phyloP scores from a whole-genome alignment of 1,140 invertebrate genomes.

The Magallana angulata region DNA sequence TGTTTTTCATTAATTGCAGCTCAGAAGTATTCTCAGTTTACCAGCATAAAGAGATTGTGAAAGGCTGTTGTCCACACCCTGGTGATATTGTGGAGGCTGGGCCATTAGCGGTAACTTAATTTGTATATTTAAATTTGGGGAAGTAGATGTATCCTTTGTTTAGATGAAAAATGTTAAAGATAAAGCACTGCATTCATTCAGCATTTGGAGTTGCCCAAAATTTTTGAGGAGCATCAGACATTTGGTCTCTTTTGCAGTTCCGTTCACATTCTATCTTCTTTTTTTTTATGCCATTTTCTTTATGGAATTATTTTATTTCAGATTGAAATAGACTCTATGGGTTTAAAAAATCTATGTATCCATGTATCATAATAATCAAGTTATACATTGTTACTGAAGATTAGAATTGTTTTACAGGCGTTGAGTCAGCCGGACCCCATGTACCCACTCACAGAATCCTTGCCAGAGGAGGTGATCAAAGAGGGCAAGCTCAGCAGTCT shows the following conservation, averaged over 20 bases:
- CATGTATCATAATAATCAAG: no score
- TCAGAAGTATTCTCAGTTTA: constrained; percentile 75
- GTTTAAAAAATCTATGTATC: no score
- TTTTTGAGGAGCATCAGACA: no score
- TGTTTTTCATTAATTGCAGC: constrained; percentile 62
- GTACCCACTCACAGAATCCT: constrained; percentile 67
- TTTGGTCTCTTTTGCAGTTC: no score
- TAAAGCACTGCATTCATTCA: no score
- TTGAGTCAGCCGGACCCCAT: constrained; percentile 66
- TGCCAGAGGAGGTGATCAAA: constrained; percentile 69
- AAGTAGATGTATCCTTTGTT: no score
- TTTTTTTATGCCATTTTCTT: no score
- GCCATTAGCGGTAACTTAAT: constrained; percentile 71
- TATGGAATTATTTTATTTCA: no score
- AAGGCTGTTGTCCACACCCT: constrained; percentile 74
- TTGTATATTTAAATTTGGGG: neutral
- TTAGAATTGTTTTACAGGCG: constrained; percentile 58
- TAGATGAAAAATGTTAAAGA: no score
- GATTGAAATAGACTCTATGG: no score
- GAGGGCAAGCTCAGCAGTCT: constrained; percentile 74
- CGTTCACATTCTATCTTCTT: no score
- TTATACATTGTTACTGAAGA: neutral
- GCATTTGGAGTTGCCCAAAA: no score
- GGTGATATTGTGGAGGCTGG: constrained; percentile 78
- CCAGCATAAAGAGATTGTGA: constrained; percentile 69